These are phyloP conservation scores for Tetheella fluctuosa DNA, from an alignment of 2,888 invertebrate genomes.

Conservation along the genomic window DNA sequence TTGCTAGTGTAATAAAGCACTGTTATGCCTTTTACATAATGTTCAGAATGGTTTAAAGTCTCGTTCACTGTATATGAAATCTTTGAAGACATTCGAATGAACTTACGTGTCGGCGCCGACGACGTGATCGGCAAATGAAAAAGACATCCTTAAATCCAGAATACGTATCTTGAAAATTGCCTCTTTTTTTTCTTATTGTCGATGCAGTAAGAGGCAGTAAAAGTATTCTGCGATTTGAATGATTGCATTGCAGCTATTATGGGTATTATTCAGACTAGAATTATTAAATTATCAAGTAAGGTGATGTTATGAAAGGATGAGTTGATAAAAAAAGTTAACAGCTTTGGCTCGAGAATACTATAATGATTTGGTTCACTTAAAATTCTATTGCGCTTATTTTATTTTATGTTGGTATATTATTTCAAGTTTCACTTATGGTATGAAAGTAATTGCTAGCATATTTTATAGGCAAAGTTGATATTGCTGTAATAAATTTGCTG, in stretches of 20 bases:
- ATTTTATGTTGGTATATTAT: not conserved
- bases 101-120: conserved; percentile 36
- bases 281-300: not conserved
- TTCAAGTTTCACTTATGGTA: not conserved
- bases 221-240: conserved; percentile 46
- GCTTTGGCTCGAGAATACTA: not conserved
- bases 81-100: conserved; percentile 40
- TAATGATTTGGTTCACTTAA: not conserved
- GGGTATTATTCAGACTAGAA: not conserved
- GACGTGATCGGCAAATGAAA: conserved; percentile 54
- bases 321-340: not conserved
- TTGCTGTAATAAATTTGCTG: conserved; percentile 12
- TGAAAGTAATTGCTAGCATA: not conserved
- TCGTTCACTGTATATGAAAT: conserved; percentile 3
- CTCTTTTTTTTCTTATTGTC: conserved; percentile 34
- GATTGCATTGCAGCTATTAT: conserved; percentile 33
- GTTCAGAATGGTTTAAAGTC: conserved; percentile 6
- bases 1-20: not conserved
- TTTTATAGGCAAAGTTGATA: not conserved
- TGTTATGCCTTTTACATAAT: not conserved
- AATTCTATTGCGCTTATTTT: not conserved
- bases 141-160: conserved; percentile 46
- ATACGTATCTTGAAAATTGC: conserved; percentile 39
- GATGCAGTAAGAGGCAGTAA: conserved; percentile 38
- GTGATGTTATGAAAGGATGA: conserved; percentile 2